Evolutionary conservation across 2,888 invertebrate genomes (phyloP), one percentile per base, ranked within the genome.

Genomic region (Cryptus viduatorius): DNA sequence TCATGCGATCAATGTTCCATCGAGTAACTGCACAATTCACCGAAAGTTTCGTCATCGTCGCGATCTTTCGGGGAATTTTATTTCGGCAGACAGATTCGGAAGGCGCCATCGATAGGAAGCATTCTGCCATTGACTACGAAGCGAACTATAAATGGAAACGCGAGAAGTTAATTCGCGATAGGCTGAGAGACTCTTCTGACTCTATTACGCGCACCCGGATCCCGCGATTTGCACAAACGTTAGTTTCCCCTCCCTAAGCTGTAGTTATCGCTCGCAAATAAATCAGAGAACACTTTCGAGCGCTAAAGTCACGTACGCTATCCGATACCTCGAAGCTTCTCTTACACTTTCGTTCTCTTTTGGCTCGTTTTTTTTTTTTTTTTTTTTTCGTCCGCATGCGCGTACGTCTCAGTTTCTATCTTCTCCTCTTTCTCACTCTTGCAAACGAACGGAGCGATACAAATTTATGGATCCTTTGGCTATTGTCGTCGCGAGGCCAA

Each of bases 221-320:
- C 61, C 8, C 37, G 37, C 77, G 59, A 46, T 59, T 19, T 12
- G 12, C 48, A 37, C 5, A 50, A 50, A 48, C 76, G 65, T 61
- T 48, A 50, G 72, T 29, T 69, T 64, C 61, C 50, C 61, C 56
- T 24, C 16, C 8, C 81, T 81, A 82, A 82, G 82, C 82, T 42
- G 69, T 82, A 77, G 77, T 82, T 82, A 82, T 77, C 71, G 77
- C 67, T 72, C 67, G 71, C 46, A 42, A 59, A 82, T 82, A 82
- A 82, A 77, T 82, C 82, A 71, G 37, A 4, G 67, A 72, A 19
- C 42, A 72, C 48, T 71, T 64, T 77, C 68, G 42, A 44, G 71
- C 67, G 56, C 59, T 53, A 75, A 71, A 81, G 75, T 65, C 80
- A 78, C 85, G 85, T 83, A 71, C 77, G 68, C 37, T 42, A 24